Percentiles rank a stretch among this genome's conserved stretches.
Conservation (phyloP, 2,797 vertebrate species). For the Melanotaenia pygmaea region DNA sequence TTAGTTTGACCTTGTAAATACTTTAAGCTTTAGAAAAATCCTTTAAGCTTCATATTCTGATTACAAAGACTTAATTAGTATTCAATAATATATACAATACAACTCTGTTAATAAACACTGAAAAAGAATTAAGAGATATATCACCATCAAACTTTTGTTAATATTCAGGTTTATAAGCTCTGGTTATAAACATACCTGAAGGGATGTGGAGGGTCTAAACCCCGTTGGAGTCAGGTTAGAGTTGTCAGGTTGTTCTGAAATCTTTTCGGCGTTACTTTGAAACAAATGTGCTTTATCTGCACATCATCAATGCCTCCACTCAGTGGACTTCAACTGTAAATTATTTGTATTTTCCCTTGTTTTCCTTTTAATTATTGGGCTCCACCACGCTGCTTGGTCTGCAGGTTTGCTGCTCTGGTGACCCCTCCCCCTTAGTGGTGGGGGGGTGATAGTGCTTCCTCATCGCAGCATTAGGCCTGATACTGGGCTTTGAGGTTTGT, state of each 20-base stretch:
- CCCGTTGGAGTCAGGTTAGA: constrained; percentile 12
- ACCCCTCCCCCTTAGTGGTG: too few species aligned
- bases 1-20: not conserved
- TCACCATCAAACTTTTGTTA: constrained; percentile 15
- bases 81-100: not conserved
- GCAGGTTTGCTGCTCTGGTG: too few species aligned
- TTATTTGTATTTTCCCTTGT: not conserved
- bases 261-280: constrained; percentile 21
- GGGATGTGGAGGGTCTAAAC: constrained; percentile 22
- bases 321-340: constrained; percentile 25
- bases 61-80: not conserved
- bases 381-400: too few species aligned
- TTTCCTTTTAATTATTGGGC: not conserved
- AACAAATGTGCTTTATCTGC: constrained; percentile 7
- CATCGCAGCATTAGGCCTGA: too few species aligned
- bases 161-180: constrained; percentile 26
- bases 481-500: too few species aligned
- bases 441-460: too few species aligned
- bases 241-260: constrained; percentile 25
- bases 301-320: constrained; percentile 11
- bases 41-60: not conserved
- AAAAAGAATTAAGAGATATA: constrained; percentile 1
- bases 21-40: not conserved
- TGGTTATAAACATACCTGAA: constrained; percentile 17
- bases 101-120: not conserved